These are phyloP conservation scores for Pogonomyrmex barbatus DNA, from an alignment of 1,140 invertebrate species.

Conservation along the genomic window DNA sequence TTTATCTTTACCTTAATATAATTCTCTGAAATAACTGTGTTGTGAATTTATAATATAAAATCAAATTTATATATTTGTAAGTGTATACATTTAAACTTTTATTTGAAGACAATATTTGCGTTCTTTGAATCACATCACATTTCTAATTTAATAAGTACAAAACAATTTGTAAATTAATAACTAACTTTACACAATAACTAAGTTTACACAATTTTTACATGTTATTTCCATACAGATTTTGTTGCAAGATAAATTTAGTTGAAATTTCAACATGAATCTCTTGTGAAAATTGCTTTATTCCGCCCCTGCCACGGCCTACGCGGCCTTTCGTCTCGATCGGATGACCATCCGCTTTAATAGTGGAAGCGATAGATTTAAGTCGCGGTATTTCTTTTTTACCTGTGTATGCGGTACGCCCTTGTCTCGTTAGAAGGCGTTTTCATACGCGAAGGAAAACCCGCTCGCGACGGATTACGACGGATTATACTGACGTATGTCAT, in stretches of 20 bases:
- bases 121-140: neutral
- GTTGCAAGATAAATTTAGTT: neutral
- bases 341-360: constrained; percentile 67
- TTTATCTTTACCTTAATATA: too few species aligned
- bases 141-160: neutral
- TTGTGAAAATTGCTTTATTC: neutral
- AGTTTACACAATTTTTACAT: neutral
- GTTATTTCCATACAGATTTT: neutral
- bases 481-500: constrained; percentile 33
- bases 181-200: neutral
- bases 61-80: neutral
- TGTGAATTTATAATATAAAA: neutral
- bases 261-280: neutral
- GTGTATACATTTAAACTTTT: neutral
- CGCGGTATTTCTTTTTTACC: constrained; percentile 60
- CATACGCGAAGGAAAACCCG: constrained; percentile 57
- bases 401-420: constrained; percentile 55
- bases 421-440: constrained; percentile 70
- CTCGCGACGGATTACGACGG: constrained; percentile 36
- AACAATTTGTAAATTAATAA: constrained; percentile 1
- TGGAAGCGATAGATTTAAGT: constrained; percentile 57
- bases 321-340: constrained; percentile 38
- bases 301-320: constrained; percentile 51
- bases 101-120: neutral
- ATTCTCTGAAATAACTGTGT: too few species aligned